Conservation (phyloP, 2,888 invertebrate species). For the Standfussiana lucernea region DNA sequence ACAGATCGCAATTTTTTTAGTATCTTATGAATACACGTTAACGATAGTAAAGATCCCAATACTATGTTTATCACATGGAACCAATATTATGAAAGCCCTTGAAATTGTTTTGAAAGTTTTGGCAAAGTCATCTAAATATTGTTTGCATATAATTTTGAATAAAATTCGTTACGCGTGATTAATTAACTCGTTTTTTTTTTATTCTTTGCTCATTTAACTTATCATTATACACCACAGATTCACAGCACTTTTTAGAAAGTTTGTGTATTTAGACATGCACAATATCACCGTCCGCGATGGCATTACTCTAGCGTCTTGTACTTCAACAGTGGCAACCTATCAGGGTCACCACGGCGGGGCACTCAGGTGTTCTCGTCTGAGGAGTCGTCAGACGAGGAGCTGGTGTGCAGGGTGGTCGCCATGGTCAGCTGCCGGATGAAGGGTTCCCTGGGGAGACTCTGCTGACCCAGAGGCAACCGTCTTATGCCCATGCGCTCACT, state of each 20-base stretch:
- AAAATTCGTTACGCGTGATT: slow-evolving; percentile 37
- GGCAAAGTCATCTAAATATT: slow-evolving; percentile 42
- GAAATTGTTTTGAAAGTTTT: slow-evolving; percentile 26
- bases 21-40: slow-evolving; percentile 16
- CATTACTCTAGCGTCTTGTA: slow-evolving; percentile 85
- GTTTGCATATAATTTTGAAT: slow-evolving; percentile 37
- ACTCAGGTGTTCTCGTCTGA: slow-evolving; percentile 90
- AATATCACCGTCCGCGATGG: slow-evolving; percentile 36
- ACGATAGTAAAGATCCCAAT: slow-evolving; percentile 41
- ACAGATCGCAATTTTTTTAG: slow-evolving; percentile 38
- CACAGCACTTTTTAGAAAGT: slow-evolving; percentile 79
- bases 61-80: slow-evolving; percentile 48
- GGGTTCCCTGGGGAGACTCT: slow-evolving; percentile 91
- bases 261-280: slow-evolving; percentile 44
- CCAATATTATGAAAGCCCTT: slow-evolving; percentile 40
- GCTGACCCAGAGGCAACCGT: slow-evolving; percentile 89
- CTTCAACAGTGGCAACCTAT: slow-evolving; percentile 88
- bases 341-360: slow-evolving; percentile 88
- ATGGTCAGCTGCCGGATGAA: slow-evolving; percentile 91
- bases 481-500: slow-evolving; percentile 89
- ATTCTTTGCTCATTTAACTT: slow-evolving; percentile 44
- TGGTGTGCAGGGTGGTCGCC: slow-evolving; percentile 92
- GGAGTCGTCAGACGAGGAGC: slow-evolving; percentile 91
- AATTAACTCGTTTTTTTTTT: slow-evolving; percentile 37
- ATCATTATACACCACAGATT: slow-evolving; percentile 74